These are phyloP conservation scores for Andricus grossulariae DNA, from an alignment of 1,140 invertebrate genomes.

Conservation along the genomic window DNA sequence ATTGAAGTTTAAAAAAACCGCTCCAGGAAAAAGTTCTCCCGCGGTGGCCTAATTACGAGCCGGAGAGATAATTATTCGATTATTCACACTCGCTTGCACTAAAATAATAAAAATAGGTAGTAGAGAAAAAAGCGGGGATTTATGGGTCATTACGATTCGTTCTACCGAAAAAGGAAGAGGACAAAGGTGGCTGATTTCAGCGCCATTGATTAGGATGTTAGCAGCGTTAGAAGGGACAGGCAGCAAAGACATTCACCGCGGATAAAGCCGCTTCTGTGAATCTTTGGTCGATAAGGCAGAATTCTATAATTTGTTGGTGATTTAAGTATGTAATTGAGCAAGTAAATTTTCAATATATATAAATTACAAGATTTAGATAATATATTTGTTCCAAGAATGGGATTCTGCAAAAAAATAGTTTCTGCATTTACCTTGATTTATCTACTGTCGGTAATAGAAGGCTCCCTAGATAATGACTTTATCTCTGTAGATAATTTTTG, in stretches of 20 bases:
- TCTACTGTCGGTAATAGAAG: no score
- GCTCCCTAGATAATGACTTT: no score
- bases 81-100: constrained; percentile 64
- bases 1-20: constrained; percentile 43
- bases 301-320: no score
- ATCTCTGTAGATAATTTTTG: no score
- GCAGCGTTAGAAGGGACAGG: neutral
- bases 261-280: neutral
- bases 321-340: no score
- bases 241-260: neutral
- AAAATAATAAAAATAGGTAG: constrained; percentile 58
- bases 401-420: no score
- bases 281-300: neutral
- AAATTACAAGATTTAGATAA: no score
- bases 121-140: constrained; percentile 58
- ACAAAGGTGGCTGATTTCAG: neutral
- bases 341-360: no score
- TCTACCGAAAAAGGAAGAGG: constrained; percentile 48
- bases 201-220: constrained; percentile 26
- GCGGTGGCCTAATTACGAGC: constrained; percentile 66
- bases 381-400: no score
- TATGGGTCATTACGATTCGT: constrained; percentile 67
- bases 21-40: constrained; percentile 53
- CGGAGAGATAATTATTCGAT: constrained; percentile 67
- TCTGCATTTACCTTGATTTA: no score